These are phyloP conservation scores for Philypnodon macrostomus DNA, from an alignment of 2,797 vertebrate species.

Conservation along the genomic window DNA sequence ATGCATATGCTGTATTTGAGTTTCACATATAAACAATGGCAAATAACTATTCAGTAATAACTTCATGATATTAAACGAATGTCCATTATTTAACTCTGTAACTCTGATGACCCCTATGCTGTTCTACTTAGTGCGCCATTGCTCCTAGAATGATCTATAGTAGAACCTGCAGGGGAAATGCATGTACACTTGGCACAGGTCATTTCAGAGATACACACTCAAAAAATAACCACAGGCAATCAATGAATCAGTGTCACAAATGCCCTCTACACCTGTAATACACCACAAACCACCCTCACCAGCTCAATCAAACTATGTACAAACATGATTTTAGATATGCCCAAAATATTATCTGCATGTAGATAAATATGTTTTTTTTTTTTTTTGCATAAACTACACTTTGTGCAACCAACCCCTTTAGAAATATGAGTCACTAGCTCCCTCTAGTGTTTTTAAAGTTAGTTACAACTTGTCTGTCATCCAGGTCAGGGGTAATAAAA, in stretches of 20 bases:
- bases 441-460: conserved; percentile 15
- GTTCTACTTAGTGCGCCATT: too few relatives aligned
- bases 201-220: conserved; percentile 12
- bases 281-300: not conserved
- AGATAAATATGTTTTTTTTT: too few relatives aligned
- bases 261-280: not conserved
- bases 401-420: not conserved
- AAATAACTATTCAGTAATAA: too few relatives aligned
- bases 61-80: too few relatives aligned
- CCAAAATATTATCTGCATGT: too few relatives aligned
- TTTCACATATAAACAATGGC: too few relatives aligned
- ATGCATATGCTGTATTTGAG: too few relatives aligned
- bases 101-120: too few relatives aligned
- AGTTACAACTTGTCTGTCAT: not conserved
- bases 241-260: conserved; percentile 31
- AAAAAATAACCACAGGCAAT: conserved; percentile 41
- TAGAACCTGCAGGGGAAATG: not conserved
- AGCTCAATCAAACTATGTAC: not conserved
- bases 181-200: conserved; percentile 2
- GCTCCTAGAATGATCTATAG: too few relatives aligned
- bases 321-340: too few relatives aligned
- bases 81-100: too few relatives aligned
- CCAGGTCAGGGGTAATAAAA: not conserved
- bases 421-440: conserved; percentile 10
- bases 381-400: not conserved